These are phyloP conservation scores for Selenia dentaria DNA, from an alignment of 2,888 invertebrate genomes.

Conservation along the genomic window DNA sequence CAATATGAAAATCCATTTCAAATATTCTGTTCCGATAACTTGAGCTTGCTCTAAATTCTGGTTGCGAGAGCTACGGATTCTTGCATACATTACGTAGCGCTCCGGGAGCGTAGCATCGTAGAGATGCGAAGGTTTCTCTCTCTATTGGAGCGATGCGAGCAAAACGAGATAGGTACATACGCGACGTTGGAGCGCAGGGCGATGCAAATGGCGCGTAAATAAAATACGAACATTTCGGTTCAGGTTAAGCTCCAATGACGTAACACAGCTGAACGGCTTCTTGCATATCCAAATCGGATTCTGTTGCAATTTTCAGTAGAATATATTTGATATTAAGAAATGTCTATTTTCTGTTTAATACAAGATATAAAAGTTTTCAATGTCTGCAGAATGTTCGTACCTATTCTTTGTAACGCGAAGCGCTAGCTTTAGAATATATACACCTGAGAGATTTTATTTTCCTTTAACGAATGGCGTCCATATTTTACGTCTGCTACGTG, in stretches of 20 bases:
- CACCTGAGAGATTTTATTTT: constrained; percentile 32
- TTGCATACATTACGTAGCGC: constrained; percentile 16
- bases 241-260: constrained; percentile 27
- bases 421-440: constrained; percentile 21
- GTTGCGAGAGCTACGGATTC: constrained; percentile 12
- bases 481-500: constrained; percentile 59
- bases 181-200: constrained; percentile 35
- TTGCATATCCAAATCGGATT: constrained; percentile 15
- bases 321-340: no score
- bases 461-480: constrained; percentile 43
- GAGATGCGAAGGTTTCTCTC: constrained; percentile 30
- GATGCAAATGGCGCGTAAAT: constrained; percentile 71
- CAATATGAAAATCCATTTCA: constrained; percentile 25
- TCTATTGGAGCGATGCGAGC: constrained; percentile 39
- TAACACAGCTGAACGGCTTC: constrained; percentile 18
- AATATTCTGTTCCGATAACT: constrained; percentile 26
- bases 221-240: constrained; percentile 59
- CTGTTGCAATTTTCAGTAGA: constrained; percentile 9
- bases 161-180: constrained; percentile 36
- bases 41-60: constrained; percentile 15
- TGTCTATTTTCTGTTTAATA: no score
- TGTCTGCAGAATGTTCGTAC: constrained; percentile 2
- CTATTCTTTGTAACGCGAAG: constrained; percentile 10
- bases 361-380: not conserved
- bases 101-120: constrained; percentile 16